Percentiles rank a stretch among this genome's conserved stretches.
These are phyloP conservation scores for Phymastichus coffea DNA, from an alignment of 1,140 invertebrate genomes.

Conservation along the genomic window DNA sequence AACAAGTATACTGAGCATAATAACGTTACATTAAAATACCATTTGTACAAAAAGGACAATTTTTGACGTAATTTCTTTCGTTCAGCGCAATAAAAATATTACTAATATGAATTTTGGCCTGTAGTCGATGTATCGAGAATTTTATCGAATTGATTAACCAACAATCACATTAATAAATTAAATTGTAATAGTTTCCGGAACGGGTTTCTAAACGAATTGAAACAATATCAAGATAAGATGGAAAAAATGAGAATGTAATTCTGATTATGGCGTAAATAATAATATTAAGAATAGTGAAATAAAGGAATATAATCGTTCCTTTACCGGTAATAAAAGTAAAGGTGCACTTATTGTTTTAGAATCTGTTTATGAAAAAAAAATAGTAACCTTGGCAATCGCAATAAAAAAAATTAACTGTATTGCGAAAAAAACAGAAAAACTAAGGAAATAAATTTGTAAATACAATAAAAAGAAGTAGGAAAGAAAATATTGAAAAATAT, in stretches of 20 bases:
- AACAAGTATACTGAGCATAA: not conserved
- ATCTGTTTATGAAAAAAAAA: slow-evolving; percentile 4
- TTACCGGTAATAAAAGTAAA: slow-evolving; percentile 8
- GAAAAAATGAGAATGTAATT: too few relatives aligned
- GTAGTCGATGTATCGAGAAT: slow-evolving; percentile 8
- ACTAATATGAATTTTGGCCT: not conserved
- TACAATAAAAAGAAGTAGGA: slow-evolving; percentile 13
- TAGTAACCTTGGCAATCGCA: slow-evolving; percentile 4
- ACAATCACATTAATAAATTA: slow-evolving; percentile 16
- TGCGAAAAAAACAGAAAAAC: not conserved
- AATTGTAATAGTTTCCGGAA: too few relatives aligned
- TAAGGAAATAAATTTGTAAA: slow-evolving; percentile 13
- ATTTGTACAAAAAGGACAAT: not conserved
- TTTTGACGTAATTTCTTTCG: not conserved
- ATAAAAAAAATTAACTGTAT: slow-evolving; percentile 8
- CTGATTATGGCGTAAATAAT: too few relatives aligned
- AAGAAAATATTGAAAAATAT: not conserved
- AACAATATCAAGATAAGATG: too few relatives aligned
- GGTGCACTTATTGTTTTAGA: slow-evolving; percentile 27
- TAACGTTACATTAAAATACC: too few relatives aligned
- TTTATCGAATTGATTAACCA: slow-evolving; percentile 8
- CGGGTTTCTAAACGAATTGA: too few relatives aligned
- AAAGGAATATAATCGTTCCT: slow-evolving; percentile 9
- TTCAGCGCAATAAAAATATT: not conserved
- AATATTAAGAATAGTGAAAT: slow-evolving; percentile 1